These are phyloP conservation scores for Polypterus bichir DNA, from an alignment of 2,113 vertebrate species.

Conservation along the genomic window DNA sequence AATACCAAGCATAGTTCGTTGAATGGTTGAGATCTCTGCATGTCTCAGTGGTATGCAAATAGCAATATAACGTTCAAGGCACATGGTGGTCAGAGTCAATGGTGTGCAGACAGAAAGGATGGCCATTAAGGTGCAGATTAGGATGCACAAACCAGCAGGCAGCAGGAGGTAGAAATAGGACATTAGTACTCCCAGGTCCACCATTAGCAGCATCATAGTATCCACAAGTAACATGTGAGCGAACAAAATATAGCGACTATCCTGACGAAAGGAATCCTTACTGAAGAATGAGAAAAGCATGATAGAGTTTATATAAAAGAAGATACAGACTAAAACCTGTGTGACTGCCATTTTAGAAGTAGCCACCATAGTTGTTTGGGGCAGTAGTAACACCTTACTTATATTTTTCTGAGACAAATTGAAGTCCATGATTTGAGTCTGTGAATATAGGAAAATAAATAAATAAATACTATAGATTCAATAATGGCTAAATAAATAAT, in stretches of 20 bases:
- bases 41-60: constrained; percentile 23
- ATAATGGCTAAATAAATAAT: too few relatives aligned
- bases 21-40: constrained; percentile 13
- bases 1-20: constrained; percentile 4
- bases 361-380: too few relatives aligned
- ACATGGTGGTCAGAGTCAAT: constrained; percentile 20
- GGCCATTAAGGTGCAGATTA: constrained; percentile 2
- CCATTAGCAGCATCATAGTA: constrained; percentile 9
- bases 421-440: too few relatives aligned
- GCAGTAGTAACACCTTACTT: too few relatives aligned
- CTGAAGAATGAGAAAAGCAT: constrained; percentile 26
- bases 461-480: too few relatives aligned
- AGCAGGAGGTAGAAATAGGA: constrained; percentile 1
- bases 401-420: too few relatives aligned
- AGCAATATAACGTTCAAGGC: constrained; percentile 24
- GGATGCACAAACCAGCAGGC: constrained; percentile 13
- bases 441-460: too few relatives aligned
- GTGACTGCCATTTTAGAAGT: too few relatives aligned
- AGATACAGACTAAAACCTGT: constrained; percentile 16
- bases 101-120: constrained; percentile 11
- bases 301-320: constrained; percentile 18
- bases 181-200: constrained; percentile 7
- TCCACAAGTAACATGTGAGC: constrained; percentile 25
- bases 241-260: constrained; percentile 24
- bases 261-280: constrained; percentile 13